A percentile compares a stretch with the other conserved stretches of the same genome.
phyloP scores from a whole-genome alignment of 2,113 vertebrate species.

The Phrynosoma platyrhinos region DNA sequence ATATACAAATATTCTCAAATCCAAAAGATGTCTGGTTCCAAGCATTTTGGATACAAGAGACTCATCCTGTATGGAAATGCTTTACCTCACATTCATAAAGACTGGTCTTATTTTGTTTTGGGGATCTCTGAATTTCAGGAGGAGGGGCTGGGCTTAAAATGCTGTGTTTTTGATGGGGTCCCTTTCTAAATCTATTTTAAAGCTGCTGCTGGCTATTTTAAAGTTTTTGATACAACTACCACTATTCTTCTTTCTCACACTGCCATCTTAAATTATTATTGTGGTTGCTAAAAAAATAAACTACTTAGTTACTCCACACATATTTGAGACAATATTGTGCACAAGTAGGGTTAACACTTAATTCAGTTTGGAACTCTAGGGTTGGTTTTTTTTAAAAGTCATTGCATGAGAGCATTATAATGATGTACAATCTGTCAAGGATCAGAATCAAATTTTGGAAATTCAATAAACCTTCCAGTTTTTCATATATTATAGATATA shows the following conservation, averaged over 20 bases:
- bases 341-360: rapidly evolving
- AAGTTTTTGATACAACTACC: too few species aligned
- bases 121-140: neutral
- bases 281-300: rapidly evolving
- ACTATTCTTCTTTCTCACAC: neutral
- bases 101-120: neutral
- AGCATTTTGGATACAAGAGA: too few species aligned
- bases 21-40: too few species aligned
- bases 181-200: neutral
- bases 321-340: rapidly evolving
- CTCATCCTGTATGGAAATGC: too few species aligned
- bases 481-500: neutral
- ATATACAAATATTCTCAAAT: too few species aligned
- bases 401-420: neutral
- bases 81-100: too few species aligned
- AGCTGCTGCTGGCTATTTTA: neutral
- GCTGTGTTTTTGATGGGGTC: neutral
- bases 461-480: neutral
- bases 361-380: neutral
- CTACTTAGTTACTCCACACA: neutral
- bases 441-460: neutral
- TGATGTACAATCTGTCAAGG: neutral
- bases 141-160: too few species aligned
- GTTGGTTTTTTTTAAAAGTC: neutral
- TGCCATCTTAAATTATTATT: neutral